phyloP scores from a whole-genome alignment of 2,113 vertebrate genomes.

The Notarius quadriscutis region DNA sequence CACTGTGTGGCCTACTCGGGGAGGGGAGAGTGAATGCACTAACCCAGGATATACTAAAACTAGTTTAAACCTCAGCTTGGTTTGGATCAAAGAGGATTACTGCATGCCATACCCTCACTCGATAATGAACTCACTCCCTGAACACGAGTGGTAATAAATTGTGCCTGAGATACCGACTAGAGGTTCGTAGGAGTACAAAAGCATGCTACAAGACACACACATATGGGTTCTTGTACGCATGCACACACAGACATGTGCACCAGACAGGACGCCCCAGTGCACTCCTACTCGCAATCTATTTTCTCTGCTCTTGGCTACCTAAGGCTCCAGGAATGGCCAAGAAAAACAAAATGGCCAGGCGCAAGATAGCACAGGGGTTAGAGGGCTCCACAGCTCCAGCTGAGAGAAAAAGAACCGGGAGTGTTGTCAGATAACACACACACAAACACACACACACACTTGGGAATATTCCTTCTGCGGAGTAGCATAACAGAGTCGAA shows the following conservation, averaged over 20 bases:
- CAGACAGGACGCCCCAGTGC: conserved; percentile 39
- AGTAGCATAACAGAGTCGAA: not conserved
- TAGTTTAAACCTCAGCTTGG: not conserved
- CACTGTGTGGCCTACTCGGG: conserved; percentile 9
- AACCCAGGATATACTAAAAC: conserved; percentile 8
- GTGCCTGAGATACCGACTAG: conserved; percentile 22
- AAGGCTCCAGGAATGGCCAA: conserved; percentile 55
- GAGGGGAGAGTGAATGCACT: not conserved
- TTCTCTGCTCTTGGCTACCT: conserved; percentile 54
- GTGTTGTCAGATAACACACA: conserved; percentile 15
- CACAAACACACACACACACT: conserved; percentile 10
- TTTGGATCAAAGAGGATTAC: conserved; percentile 48
- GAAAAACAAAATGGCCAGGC: conserved; percentile 54
- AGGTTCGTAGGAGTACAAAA: conserved; percentile 5
- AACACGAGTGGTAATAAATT: conserved; percentile 55
- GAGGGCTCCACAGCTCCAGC: conserved; percentile 37
- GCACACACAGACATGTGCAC: conserved; percentile 38
- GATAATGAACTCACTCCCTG: conserved; percentile 52
- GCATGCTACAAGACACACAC: conserved; percentile 9
- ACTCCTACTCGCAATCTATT: conserved; percentile 49
- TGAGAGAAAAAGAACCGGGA: conserved; percentile 37
- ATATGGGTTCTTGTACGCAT: conserved; percentile 10
- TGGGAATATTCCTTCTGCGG: not conserved
- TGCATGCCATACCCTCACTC: conserved; percentile 36
- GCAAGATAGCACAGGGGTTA: conserved; percentile 54